Percentiles rank a stretch among this genome's conserved stretches.
Evolutionary conservation across 2,888 invertebrate species (phyloP).

Genomic region (Chrysolina americana): DNA sequence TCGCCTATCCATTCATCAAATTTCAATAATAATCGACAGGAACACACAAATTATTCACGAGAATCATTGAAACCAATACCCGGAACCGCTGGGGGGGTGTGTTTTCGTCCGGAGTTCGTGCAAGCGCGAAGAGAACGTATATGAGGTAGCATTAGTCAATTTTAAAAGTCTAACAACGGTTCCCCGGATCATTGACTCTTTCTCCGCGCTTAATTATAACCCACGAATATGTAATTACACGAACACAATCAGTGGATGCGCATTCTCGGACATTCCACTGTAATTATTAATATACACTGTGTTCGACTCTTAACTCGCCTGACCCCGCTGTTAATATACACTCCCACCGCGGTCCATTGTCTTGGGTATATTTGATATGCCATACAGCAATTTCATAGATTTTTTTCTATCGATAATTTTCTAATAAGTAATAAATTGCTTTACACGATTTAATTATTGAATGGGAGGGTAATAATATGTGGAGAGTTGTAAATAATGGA

Average conservation of each 20-base stretch:
- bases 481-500: slow-evolving; percentile 33
- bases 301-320: slow-evolving; percentile 54
- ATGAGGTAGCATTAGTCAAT: slow-evolving; percentile 52
- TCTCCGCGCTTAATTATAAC: slow-evolving; percentile 65
- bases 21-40: slow-evolving; percentile 17
- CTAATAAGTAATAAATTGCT: slow-evolving; percentile 53
- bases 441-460: slow-evolving; percentile 51
- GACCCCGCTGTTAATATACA: slow-evolving; percentile 60
- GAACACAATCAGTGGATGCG: slow-evolving; percentile 69
- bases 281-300: slow-evolving; percentile 61
- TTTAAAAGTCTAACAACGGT: slow-evolving; percentile 52
- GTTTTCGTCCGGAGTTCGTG: slow-evolving; percentile 22
- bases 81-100: slow-evolving; percentile 26
- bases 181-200: slow-evolving; percentile 45
- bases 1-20: neutral
- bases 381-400: slow-evolving; percentile 50
- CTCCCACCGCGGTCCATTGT: slow-evolving; percentile 58
- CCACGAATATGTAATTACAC: slow-evolving; percentile 70
- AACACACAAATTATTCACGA: slow-evolving; percentile 1
- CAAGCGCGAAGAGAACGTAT: slow-evolving; percentile 27
- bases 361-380: slow-evolving; percentile 54
- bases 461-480: slow-evolving; percentile 42
- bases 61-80: slow-evolving; percentile 21
- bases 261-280: slow-evolving; percentile 63
- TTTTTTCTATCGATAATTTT: slow-evolving; percentile 52